Evolutionary conservation across 2,888 invertebrate species (phyloP).

Genomic region (Cheilosia scutellata): DNA sequence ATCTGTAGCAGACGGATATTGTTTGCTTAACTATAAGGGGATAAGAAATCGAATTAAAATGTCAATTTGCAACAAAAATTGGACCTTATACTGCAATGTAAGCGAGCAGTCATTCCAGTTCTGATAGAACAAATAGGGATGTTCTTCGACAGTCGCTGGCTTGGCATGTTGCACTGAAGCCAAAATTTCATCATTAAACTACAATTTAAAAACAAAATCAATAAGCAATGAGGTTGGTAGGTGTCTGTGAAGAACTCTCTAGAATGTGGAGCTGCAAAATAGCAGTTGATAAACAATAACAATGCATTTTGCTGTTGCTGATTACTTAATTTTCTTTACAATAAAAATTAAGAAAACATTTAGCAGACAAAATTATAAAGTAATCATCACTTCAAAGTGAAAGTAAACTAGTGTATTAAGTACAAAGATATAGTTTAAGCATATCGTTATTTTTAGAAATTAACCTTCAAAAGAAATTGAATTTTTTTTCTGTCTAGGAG

Average conservation of each 20-base stretch:
- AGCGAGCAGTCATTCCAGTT: conserved; percentile 39
- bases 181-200: conserved; percentile 22
- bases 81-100: conserved; percentile 53
- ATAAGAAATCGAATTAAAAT: conserved; percentile 75
- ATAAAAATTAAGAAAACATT: no score
- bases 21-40: conserved; percentile 38
- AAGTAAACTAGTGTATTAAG: no score
- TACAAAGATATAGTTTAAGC: no score
- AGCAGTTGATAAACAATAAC: no score
- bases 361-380: no score
- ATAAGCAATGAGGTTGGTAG: conserved; percentile 36
- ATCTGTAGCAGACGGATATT: conserved; percentile 57
- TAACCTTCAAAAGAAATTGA: no score
- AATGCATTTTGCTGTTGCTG: no score
- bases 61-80: conserved; percentile 75
- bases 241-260: background rate
- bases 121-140: conserved; percentile 6
- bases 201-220: conserved; percentile 50
- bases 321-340: no score
- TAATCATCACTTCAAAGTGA: no score
- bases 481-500: no score
- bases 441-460: no score
- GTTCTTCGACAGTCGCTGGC: conserved; percentile 11
- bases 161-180: conserved; percentile 1
- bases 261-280: no score